Evolutionary conservation across 2,113 vertebrate genomes (phyloP), one percentile per base, ranked within the genome.

Genomic region (Prolemur simus): DNA sequence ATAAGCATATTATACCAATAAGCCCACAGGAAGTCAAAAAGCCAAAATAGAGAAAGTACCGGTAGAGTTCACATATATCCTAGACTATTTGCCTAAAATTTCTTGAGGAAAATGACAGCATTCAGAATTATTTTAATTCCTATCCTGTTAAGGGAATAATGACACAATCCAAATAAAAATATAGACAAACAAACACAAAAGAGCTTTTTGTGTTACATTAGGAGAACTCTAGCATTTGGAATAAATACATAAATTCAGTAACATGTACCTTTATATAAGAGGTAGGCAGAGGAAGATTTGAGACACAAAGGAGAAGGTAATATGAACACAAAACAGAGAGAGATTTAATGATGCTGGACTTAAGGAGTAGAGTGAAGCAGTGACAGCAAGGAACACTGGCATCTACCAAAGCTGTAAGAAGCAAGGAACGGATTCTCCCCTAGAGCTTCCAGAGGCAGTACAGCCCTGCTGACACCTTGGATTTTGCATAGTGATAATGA

Each of bases 11-110:
- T 54, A 58, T 63, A 83, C 4, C 74, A 49, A 15, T 76, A 85
- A 96, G 74, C 80, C 29, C 73, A 81, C 2, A 76, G 21, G 25
- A 94, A 81, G 37, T 76, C 7, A 42, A 88, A 91, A 93, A 76
- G 58, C 14, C 18, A 54, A 78, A 89, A 64, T 37, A 89, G 45
- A 66, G 3, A 68, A 86, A 88, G 73, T 23, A 73, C 29, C n/a
- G 34, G 15, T 18, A 74, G 20, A 47, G 14, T 63, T 14, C 74
- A 49, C 20, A 94, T 84, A 92, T 37, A 92, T 60, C 29, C 45
- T 37, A 94, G 87, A 63, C 69, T 11, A 92, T 15, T 34, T 84
- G 83, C 37, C 93, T 84, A 93, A 93, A 76, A 87, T 88, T 32
- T 85, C 42, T 6, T 80, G 76, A 92, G 37, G 37, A 92, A 86